Evolutionary conservation across 1,140 invertebrate species (phyloP), one percentile per base, ranked within the genome.

Genomic region (Calephelis nemesis): DNA sequence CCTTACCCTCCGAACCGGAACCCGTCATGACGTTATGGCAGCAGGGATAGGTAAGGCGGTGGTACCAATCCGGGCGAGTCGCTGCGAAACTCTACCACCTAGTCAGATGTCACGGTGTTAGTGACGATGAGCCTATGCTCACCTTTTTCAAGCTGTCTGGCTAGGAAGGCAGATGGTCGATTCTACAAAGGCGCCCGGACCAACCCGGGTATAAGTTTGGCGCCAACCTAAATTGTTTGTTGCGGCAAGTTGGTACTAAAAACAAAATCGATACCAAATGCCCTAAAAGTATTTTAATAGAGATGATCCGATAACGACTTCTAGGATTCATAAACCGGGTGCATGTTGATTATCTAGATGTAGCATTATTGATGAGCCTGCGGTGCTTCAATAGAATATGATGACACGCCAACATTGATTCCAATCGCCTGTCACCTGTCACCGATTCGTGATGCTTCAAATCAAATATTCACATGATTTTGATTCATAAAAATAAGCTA

Each of bases 341-440:
- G 85, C 87, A 90, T 90, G 85, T 87, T 74, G 82, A 85, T 87
- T 84, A 88, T 88, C 83, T 82, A 75, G 70, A 77, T 82, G 65
- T 63, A 88, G 87, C 81, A 90, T 89, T 89, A 88, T 86, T 90
- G 81, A 90, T 76, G 82, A 84, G 72, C 62, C 42, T 76, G 71
- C 74, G 72, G 71, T 76, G 72, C 74, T 82, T 77, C 81, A 74
- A 87, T 83, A 82, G 81, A 82, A 83, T 82, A 84, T 86, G 85
- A 87, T 88, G 85, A 79, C 84, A 85, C 80, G 81, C 79, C 77
- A 85, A 77, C 77, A 82, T 64, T 75, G 74, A 68, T 64, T 13
- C 40, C 73, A 69, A 76, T 78, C 73, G 70, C 71, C 79, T 79
- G 79, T 84, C 81, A 76, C 68, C 12, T 63, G 62, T 47, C 62